Base-by-base conservation (phyloP, 1,140 invertebrate species). In the Drosophila repleta region DNA sequence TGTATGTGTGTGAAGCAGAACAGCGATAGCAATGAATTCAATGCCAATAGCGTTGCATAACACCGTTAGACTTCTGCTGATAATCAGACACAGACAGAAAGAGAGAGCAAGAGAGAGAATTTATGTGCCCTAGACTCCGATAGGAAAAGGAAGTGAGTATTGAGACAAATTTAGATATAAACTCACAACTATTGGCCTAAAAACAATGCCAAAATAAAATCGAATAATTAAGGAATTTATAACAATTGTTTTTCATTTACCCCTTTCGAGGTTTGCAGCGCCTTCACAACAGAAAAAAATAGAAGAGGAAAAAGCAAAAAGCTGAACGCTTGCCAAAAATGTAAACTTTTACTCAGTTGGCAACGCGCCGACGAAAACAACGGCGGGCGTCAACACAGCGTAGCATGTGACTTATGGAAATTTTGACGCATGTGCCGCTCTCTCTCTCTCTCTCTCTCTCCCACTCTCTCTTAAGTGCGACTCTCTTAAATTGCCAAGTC, bases 241-340 rank as follows among this genome's bases (percentile, higher is more conserved):
- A 39, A 61, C 61, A 87, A 80, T 84, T 85, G 84, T 90, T 89
- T 89, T 89, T 89, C 84, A 89, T 89, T 89, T 90, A 77, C 74
- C 84, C 84, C 84, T 68, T 90, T 89, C 87, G 85, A 89, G 84
- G 84, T 79, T 90, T 66, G 65, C 45, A 37, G 46, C 39, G 66
- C 53, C 53, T 63, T 74, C 57, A 13, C 24, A 35, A 35, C 32
- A 35, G 13, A 17, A 15, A 63, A 63, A 62, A n/a, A n/a, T n/a
- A n/a, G n/a, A n/a, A n/a, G n/a, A n/a, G n/a, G n/a, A n/a, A n/a
- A n/a, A n/a, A n/a, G n/a, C n/a, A n/a, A n/a, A 60, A 57, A 29
- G 29, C 24, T 26, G 8, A 26, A 55, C 49, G 56, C 53, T 70
- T 88, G 75, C 79, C 79, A 73, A 79, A 88, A 80, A 52, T 64